Conservation (phyloP, 2,797 vertebrate genomes). For the Lateolabrax maculatus region DNA sequence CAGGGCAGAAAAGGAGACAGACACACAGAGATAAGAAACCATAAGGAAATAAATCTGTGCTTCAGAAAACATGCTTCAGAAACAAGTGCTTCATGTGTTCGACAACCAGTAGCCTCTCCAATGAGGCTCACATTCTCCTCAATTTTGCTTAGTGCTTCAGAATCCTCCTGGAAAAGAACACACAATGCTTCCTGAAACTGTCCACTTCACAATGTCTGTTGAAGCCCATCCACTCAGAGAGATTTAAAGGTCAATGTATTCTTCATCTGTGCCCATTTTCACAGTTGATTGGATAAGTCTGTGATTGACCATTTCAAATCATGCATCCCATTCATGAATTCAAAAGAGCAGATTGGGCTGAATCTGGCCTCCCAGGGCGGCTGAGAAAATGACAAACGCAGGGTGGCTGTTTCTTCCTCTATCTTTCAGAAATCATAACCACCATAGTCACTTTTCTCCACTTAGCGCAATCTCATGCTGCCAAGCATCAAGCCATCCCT, state of each 20-base stretch:
- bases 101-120: constrained; percentile 11
- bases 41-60: constrained; percentile 38
- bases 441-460: constrained; percentile 26
- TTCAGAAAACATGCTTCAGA: constrained; percentile 27
- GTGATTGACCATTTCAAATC: constrained; percentile 50
- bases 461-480: constrained; percentile 39
- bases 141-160: background rate
- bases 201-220: background rate
- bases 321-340: constrained; percentile 42
- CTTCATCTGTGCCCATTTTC: constrained; percentile 50
- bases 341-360: constrained; percentile 48
- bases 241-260: constrained; percentile 45
- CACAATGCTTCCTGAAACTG: constrained; percentile 6
- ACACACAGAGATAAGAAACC: constrained; percentile 8
- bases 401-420: background rate
- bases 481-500: constrained; percentile 44
- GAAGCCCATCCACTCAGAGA: constrained; percentile 28
- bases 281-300: constrained; percentile 47
- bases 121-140: background rate
- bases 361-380: constrained; percentile 20
- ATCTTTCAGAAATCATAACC: constrained; percentile 22
- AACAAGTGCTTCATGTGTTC: constrained; percentile 43
- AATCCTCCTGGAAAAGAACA: constrained; percentile 2
- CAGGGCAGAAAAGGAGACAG: constrained; percentile 33
- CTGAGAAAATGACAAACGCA: constrained; percentile 19